Evolutionary conservation across 2,113 vertebrate species (phyloP).

Genomic region (Elaphurus davidianus): DNA sequence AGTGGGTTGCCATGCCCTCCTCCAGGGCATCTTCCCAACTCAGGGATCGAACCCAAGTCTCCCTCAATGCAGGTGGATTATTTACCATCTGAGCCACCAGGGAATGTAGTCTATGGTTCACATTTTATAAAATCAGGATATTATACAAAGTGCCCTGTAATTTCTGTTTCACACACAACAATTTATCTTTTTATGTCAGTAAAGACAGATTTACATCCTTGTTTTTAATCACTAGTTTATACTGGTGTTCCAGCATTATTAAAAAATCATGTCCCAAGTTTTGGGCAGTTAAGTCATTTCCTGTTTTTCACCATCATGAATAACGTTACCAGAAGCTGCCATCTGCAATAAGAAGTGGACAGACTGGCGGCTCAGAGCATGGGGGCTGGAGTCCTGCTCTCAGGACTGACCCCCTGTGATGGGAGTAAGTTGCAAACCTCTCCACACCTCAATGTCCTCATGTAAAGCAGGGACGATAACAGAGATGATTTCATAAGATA

Average conservation of each 20-base stretch:
- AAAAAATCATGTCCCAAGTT: conserved; percentile 4
- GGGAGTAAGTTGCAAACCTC: not conserved
- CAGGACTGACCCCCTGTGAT: not conserved
- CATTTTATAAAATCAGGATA: not conserved
- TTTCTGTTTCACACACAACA: not conserved
- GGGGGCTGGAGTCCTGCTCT: not conserved
- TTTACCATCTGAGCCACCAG: not conserved
- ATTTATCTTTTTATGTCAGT: not conserved
- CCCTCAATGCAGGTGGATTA: not conserved
- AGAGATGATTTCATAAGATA: not conserved
- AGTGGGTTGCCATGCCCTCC: not conserved
- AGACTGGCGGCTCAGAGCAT: not conserved
- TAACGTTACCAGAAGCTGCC: not conserved
- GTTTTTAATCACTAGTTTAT: conserved; percentile 1
- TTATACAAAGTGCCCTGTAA: not conserved
- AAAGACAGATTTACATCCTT: not conserved
- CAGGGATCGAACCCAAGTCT: not conserved
- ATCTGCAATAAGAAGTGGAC: not conserved
- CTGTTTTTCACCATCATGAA: not conserved
- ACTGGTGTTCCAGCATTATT: not conserved
- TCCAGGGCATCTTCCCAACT: not conserved
- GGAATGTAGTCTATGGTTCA: not conserved
- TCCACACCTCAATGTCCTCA: not conserved
- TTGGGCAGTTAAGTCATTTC: conserved; percentile 2
- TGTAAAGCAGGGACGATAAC: not conserved